Evolutionary conservation across 2,797 vertebrate genomes (phyloP).

Genomic region (Cuniculus paca): DNA sequence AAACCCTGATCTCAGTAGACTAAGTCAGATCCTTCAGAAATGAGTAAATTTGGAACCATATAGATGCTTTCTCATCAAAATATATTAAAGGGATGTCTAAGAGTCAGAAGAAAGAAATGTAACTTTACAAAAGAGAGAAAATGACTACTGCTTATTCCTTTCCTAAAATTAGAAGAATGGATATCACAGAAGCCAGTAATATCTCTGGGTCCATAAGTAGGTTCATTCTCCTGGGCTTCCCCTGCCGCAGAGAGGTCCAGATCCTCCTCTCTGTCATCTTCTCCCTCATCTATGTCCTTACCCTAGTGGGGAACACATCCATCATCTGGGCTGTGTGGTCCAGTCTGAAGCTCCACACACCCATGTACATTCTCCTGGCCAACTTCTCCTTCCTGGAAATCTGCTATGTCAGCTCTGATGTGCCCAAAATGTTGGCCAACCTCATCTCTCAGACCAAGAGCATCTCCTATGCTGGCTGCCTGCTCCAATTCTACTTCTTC

Average conservation of each 20-base stretch:
- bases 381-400: slow-evolving; percentile 32
- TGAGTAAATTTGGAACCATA: no score
- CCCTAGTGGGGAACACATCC: slow-evolving; percentile 65
- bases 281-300: slow-evolving; percentile 76
- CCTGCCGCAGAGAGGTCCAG: neutral
- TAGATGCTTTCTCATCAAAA: no score
- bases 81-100: no score
- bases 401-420: slow-evolving; percentile 60
- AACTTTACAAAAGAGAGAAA: no score
- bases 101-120: no score
- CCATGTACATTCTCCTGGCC: slow-evolving; percentile 60
- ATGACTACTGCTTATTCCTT: no score
- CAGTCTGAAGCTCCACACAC: neutral
- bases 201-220: slow-evolving; percentile 33
- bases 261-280: slow-evolving; percentile 47
- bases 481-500: slow-evolving; percentile 63
- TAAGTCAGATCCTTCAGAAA: no score
- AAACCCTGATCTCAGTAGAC: no score
- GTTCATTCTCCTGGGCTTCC: slow-evolving; percentile 73
- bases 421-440: slow-evolving; percentile 76
- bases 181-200: neutral
- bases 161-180: no score
- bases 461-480: slow-evolving; percentile 50
- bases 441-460: slow-evolving; percentile 26
- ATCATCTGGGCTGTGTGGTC: neutral